These are phyloP conservation scores for Fragum sueziense DNA, from an alignment of 2,888 invertebrate genomes.

Conservation along the genomic window DNA sequence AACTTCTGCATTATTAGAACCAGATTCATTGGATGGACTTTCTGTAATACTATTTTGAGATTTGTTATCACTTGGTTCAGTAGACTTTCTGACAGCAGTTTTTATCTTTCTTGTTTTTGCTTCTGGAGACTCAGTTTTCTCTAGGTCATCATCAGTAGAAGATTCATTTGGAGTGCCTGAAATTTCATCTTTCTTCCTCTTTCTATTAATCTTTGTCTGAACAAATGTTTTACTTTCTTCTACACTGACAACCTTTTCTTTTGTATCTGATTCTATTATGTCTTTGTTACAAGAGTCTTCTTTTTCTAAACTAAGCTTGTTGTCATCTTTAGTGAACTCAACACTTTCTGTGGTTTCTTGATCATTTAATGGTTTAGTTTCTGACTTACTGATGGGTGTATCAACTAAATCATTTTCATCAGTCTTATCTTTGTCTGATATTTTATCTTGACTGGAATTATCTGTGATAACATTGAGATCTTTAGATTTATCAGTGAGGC, in stretches of 20 bases:
- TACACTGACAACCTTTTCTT: neutral
- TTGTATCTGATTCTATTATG: neutral
- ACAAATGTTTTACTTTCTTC: neutral
- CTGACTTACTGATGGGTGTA: no score
- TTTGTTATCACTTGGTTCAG: neutral
- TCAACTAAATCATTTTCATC: no score
- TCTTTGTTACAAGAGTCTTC: neutral
- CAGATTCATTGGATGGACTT: neutral
- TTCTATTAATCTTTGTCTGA: constrained; percentile 77
- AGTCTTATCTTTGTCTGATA: no score
- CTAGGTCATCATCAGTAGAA: constrained; percentile 26
- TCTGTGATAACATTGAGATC: no score
- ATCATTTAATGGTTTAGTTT: neutral
- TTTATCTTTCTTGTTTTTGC: constrained; percentile 20
- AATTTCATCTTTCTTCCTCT: constrained; percentile 31
- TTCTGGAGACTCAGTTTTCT: constrained; percentile 12
- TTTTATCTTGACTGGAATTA: neutral
- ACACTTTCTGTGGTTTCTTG: neutral
- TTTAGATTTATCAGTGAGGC: no score
- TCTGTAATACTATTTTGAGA: neutral
- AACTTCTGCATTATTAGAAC: no score
- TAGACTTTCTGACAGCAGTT: constrained; percentile 14
- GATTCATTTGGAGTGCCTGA: constrained; percentile 21
- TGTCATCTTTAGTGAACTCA: neutral
- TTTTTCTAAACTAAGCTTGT: neutral